Conservation (phyloP, 2,113 vertebrate species). For the Oryzias javanicus region DNA sequence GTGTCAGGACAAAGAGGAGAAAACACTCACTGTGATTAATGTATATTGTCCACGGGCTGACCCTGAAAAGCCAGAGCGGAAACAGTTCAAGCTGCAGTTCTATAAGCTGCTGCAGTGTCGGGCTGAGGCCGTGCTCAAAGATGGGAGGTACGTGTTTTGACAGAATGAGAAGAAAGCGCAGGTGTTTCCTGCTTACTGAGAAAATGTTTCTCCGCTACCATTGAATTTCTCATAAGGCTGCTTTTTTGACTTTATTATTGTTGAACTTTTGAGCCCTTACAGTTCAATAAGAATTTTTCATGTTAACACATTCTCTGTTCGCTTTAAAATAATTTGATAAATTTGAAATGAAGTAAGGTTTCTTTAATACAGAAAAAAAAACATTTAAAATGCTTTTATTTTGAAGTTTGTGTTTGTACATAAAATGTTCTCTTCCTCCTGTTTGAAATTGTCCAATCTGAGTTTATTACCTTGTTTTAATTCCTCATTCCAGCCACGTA, state of each 20-base stretch:
- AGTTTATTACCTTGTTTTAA: conserved; percentile 12
- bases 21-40: conserved; percentile 81
- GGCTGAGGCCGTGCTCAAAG: conserved; percentile 80
- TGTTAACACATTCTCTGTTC: too few relatives aligned
- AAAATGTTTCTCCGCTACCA: neutral
- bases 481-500: conserved; percentile 78
- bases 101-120: conserved; percentile 82
- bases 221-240: neutral
- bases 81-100: conserved; percentile 84
- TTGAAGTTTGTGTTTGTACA: neutral
- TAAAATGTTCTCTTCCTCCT: neutral
- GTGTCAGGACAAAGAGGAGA: conserved; percentile 64
- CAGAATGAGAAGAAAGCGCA: neutral
- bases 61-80: conserved; percentile 83
- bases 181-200: conserved; percentile 27
- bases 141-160: conserved; percentile 75
- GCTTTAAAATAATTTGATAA: too few relatives aligned
- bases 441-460: neutral
- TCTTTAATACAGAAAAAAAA: neutral
- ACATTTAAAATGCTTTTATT: neutral
- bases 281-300: too few relatives aligned
- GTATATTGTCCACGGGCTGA: conserved; percentile 89
- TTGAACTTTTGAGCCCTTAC: too few relatives aligned
- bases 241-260: neutral
- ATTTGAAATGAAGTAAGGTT: too few relatives aligned